Evolutionary conservation across 2,888 invertebrate species (phyloP).

Genomic region (Epinotia ramella): DNA sequence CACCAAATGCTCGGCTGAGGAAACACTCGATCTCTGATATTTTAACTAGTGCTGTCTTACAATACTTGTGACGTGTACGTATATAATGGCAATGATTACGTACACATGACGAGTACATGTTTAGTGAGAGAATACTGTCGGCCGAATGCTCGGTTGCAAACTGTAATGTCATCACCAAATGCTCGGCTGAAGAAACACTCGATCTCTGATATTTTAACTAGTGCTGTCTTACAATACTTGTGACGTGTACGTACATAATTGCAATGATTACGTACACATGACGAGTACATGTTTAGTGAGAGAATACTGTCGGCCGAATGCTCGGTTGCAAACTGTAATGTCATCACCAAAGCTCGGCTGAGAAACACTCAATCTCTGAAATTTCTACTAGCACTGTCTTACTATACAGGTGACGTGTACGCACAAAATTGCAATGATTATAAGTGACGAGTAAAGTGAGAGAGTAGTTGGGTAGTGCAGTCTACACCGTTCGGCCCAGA

Average conservation of each 20-base stretch:
- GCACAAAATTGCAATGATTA: not conserved
- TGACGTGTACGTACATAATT: not conserved
- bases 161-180: no score
- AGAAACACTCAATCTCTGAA: not conserved
- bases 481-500: not conserved
- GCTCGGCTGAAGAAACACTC: not conserved
- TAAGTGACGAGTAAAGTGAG: not conserved
- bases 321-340: no score
- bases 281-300: not conserved
- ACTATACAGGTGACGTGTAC: not conserved
- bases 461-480: not conserved
- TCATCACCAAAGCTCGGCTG: no score
- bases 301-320: not conserved
- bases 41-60: not conserved
- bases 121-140: not conserved
- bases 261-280: not conserved
- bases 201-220: not conserved
- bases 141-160: no score
- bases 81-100: not conserved
- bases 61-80: not conserved
- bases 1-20: not conserved
- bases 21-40: not conserved
- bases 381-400: not conserved
- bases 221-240: no score
- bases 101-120: not conserved